Conservation (phyloP, 2,797 vertebrate species). For the Eleutherodactylus coqui region DNA sequence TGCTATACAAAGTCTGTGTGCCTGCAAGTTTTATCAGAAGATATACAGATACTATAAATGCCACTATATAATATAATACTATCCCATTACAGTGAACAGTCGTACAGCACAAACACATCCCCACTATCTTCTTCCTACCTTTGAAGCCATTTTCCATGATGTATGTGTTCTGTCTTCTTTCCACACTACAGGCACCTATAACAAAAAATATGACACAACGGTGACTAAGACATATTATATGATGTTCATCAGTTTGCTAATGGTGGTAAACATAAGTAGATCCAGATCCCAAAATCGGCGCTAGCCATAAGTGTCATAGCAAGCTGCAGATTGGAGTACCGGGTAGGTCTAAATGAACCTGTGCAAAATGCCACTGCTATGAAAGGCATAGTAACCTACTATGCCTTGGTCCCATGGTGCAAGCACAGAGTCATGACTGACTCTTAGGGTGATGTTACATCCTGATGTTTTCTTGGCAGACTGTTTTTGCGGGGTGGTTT, state of each 20-base stretch:
- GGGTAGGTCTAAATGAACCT: no score
- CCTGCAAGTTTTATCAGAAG: background rate
- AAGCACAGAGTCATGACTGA: no score
- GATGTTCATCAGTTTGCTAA: background rate
- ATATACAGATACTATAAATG: background rate
- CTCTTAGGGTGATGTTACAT: no score
- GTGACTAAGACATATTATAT: slow-evolving; percentile 41
- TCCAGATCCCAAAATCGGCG: no score
- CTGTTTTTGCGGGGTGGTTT: no score
- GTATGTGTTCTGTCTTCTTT: slow-evolving; percentile 87
- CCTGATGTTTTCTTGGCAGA: no score
- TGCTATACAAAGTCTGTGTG: background rate
- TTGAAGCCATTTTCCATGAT: slow-evolving; percentile 88
- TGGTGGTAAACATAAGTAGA: background rate
- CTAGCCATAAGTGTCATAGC: no score
- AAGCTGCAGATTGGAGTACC: no score
- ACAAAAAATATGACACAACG: slow-evolving; percentile 72
- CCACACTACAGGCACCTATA: slow-evolving; percentile 85
- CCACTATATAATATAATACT: background rate
- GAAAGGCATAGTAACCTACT: no score
- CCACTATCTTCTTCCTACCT: slow-evolving; percentile 78
- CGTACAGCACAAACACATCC: slow-evolving; percentile 6
- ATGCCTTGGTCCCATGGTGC: no score
- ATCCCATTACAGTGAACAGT: background rate
- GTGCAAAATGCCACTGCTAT: no score